Percentiles rank a stretch among this genome's conserved stretches.
Evolutionary conservation across 2,113 vertebrate species (phyloP).

Genomic region (Pandion haliaetus): DNA sequence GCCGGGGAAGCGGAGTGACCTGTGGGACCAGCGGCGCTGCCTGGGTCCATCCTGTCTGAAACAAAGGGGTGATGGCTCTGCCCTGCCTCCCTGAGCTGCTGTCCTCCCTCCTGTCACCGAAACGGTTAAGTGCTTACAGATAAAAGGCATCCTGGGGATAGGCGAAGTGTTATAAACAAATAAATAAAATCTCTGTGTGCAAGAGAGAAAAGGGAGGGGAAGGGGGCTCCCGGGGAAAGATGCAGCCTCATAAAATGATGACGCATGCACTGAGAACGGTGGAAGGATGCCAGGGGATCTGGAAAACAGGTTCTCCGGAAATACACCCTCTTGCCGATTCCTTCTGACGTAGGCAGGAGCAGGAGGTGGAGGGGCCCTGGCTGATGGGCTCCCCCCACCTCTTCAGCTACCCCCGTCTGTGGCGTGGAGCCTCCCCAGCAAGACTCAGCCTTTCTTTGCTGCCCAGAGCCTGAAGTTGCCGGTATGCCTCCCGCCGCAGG

Average conservation of each 20-base stretch:
- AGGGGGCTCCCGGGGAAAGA: background rate
- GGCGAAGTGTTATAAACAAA: slow-evolving; percentile 13
- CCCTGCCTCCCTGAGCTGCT: background rate
- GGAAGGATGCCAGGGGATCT: slow-evolving; percentile 48
- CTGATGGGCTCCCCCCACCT: background rate
- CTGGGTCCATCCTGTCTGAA: background rate
- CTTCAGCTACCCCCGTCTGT: fast-evolving
- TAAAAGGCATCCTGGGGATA: slow-evolving; percentile 17
- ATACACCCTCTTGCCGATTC: background rate
- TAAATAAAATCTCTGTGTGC: background rate
- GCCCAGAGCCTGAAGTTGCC: background rate
- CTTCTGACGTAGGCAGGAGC: background rate
- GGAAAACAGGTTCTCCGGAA: slow-evolving; percentile 36
- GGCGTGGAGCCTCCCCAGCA: background rate
- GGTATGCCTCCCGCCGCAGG: fast-evolving
- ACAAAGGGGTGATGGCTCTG: background rate
- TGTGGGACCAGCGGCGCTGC: background rate
- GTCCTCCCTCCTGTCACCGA: background rate
- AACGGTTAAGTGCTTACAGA: background rate
- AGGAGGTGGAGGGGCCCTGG: background rate
- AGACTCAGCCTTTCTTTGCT: background rate
- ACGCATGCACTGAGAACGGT: background rate
- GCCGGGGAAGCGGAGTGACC: fast-evolving
- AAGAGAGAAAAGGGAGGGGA: background rate
- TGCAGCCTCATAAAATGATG: slow-evolving; percentile 13